Base-by-base conservation (phyloP, 2,797 vertebrate genomes). In the Lates japonicus region DNA sequence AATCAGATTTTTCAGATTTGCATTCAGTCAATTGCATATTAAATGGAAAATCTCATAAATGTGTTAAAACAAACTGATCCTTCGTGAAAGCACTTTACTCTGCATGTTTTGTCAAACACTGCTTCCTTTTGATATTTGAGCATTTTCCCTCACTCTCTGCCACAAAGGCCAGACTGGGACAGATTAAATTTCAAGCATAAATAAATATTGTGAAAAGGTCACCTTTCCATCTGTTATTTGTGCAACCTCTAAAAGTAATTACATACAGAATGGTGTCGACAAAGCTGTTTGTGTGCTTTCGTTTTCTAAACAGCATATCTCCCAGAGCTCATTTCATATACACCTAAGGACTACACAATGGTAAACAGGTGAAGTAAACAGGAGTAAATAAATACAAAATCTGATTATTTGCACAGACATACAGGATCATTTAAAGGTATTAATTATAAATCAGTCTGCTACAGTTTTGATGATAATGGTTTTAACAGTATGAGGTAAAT, bases 141-240 rank as follows among this genome's bases (percentile, higher is more conserved):
- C 82, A 64, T 81, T 89, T 88, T 66, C 74, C 65, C 71, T 90
- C 84, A 69, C 90, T 92, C 80, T 83, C 80, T 82, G 81, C 76
- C 79, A 90, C 88, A 92, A 93, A 94, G 90, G 90, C 88, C 90
- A 93, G 88, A 87, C 92, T 71, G 85, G 89, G 72, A 90, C 71
- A 88, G 87, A 95, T 94, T 93, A 90, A 86, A 93, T 95, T 93
- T 92, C 90, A 88, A 86, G 93, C 91, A 93, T 92, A 93, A 94
- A 94, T 94, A 94, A 93, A 94, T 95, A 93, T 90, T 91, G 69
- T 86, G 87, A 94, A 95, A 95, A 95, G 94, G 93, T 94, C 94
- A 94, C 89, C 91, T 91, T 90, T 93, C 92, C 93, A 91, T 93
- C 93, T 95, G 93, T 93, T 95, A 94, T 95, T 95, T 95, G 93